phyloP scores from a whole-genome alignment of 1,140 invertebrate species.

The Adelges cooleyi region DNA sequence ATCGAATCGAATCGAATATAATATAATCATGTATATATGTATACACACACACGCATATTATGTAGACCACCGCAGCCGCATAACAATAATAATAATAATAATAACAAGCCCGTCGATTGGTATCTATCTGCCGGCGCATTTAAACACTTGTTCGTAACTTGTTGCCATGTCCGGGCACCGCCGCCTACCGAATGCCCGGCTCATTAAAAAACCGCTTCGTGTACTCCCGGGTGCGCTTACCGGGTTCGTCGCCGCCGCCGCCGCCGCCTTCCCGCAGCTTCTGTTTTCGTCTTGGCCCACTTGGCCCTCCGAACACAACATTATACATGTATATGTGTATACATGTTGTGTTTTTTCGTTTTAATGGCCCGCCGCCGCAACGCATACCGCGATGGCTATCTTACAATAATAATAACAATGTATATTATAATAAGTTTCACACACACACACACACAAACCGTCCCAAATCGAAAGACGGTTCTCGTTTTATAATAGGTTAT shows the following conservation, averaged over 20 bases:
- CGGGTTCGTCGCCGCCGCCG: background rate
- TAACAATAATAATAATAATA: slow-evolving; percentile 16
- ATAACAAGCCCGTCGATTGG: slow-evolving; percentile 21
- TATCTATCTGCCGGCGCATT: background rate
- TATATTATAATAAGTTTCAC: too few species aligned
- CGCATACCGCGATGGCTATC: too few species aligned
- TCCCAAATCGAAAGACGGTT: too few species aligned
- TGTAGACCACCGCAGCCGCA: background rate
- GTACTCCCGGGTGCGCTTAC: background rate
- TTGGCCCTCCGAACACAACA: too few species aligned
- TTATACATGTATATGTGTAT: too few species aligned
- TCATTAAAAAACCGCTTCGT: slow-evolving; percentile 23
- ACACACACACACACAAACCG: too few species aligned
- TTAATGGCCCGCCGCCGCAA: too few species aligned
- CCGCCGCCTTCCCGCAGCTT: slow-evolving; percentile 7
- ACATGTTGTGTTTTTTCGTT: too few species aligned
- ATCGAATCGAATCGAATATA: background rate
- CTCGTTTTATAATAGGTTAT: too few species aligned
- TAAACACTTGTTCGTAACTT: slow-evolving; percentile 24
- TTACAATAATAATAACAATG: too few species aligned
- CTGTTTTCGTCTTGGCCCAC: slow-evolving; percentile 12
- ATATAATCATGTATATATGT: background rate
- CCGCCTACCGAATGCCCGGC: background rate
- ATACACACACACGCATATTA: background rate
- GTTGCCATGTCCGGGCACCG: background rate